Evolutionary conservation across 92 coral and sea anemone genomes (phyloP), one percentile per base, ranked within the genome.

Genomic region (Zoanthus solanderi): DNA sequence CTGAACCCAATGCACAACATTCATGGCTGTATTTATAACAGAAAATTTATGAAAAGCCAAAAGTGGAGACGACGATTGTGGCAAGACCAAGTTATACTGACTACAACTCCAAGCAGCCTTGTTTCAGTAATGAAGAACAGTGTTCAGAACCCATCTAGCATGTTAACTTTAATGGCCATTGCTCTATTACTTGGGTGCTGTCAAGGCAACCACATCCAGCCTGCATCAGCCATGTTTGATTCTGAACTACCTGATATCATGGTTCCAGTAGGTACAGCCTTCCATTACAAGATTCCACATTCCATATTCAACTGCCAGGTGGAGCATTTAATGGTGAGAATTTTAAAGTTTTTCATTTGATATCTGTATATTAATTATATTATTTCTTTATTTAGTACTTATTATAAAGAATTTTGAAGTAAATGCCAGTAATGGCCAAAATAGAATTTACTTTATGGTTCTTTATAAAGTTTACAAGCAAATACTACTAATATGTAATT

Each of bases 291-390:
- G 87, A 88, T 97, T 89, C 93, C 94, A 42, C 87, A 81, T 34
- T 78, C 78, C 48, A 80, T 56, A 46, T 97, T 97, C 88, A 86
- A 87, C 79, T 97, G 99, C 83, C 75, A 95, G 28, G 93, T 95
- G 75, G 92, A 92, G 16, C 83, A 83, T 52, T 82, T 93, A 72
- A 93, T 96, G 98, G 99, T 97, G 83, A 91, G 99, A 60, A 11
- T 15, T 78, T 1, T 0, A 9, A 48, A 0, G 4, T 50, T 50
- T 7, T 50, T 50, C 9, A 50, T 50, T 50, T 50, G 56, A 50
- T 50, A 7, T 50, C 56, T 50, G 56, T 50, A 50, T 50, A 7
- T 50, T 4, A 37, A 2, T 2, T 2, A 37, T 37, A 4, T 2
- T 23, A 23, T 23, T 23, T 23, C 23, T 37, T 37, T 37, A 2